Percentiles rank a stretch among this genome's conserved stretches.
phyloP scores from a whole-genome alignment of 2,113 vertebrate species.

The Rallus limicola region DNA sequence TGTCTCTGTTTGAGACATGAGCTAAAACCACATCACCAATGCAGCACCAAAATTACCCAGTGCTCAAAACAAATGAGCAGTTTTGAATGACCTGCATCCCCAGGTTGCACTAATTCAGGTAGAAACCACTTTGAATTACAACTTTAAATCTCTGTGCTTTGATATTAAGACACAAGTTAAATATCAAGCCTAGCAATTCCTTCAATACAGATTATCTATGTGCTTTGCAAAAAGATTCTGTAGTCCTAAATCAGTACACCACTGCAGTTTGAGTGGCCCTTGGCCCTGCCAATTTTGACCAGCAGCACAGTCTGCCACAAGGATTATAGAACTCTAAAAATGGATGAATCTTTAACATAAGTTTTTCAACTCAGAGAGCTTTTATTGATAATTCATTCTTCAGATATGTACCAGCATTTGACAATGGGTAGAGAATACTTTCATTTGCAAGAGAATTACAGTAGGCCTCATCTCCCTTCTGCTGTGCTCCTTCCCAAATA shows the following conservation, averaged over 20 bases:
- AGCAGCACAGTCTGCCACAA: neutral
- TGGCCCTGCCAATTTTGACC: neutral
- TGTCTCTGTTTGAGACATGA: neutral
- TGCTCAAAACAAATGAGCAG: neutral
- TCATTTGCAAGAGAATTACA: neutral
- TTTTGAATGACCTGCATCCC: neutral
- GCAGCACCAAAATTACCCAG: neutral
- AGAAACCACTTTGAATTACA: neutral
- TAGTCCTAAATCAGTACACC: neutral
- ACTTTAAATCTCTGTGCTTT: neutral
- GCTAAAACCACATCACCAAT: neutral
- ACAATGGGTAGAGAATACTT: neutral
- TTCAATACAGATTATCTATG: neutral
- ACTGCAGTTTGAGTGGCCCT: neutral
- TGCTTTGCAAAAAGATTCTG: neutral
- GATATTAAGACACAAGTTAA: neutral
- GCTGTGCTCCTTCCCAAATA: neutral
- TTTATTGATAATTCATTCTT: neutral
- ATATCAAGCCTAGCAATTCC: neutral
- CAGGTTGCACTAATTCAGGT: neutral
- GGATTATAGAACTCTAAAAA: neutral
- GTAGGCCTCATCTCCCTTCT: neutral
- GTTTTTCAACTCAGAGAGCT: neutral
- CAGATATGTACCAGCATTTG: neutral
- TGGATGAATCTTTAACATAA: neutral